Percentiles rank a stretch among this genome's conserved stretches.
Evolutionary conservation across 2,888 invertebrate species (phyloP).

Genomic region (Ochropleura leucogaster): DNA sequence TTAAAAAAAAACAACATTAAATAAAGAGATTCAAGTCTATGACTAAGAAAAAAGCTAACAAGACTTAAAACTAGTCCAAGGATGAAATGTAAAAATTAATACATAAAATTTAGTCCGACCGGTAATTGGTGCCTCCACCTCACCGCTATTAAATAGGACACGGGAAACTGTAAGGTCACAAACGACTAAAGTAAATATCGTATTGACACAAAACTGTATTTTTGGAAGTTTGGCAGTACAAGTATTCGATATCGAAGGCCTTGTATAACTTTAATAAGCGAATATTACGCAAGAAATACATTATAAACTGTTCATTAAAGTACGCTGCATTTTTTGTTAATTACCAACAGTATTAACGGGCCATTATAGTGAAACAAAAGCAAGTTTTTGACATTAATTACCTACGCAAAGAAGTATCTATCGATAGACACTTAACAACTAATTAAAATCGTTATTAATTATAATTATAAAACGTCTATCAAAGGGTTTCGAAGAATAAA

Average conservation of each 20-base stretch:
- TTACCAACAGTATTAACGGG: conserved; percentile 35
- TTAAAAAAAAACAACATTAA: conserved; percentile 3
- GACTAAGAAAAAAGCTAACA: conserved; percentile 2
- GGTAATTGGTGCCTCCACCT: conserved; percentile 51
- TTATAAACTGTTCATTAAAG: conserved; percentile 40
- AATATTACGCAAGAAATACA: conserved; percentile 50
- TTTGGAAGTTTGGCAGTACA: conserved; percentile 53
- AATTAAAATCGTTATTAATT: conserved; percentile 32
- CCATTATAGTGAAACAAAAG: conserved; percentile 58
- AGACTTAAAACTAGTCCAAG: conserved; percentile 15
- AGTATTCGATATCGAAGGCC: conserved; percentile 46
- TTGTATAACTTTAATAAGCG: conserved; percentile 42
- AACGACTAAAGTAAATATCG: conserved; percentile 59
- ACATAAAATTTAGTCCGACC: conserved; percentile 16
- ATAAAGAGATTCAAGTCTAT: conserved; percentile 8
- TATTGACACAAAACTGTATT: conserved; percentile 60
- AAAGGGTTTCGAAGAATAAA: conserved; percentile 13
- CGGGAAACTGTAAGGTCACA: conserved; percentile 72
- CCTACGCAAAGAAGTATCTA: conserved; percentile 40
- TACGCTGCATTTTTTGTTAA: conserved; percentile 48
- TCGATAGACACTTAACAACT: conserved; percentile 31
- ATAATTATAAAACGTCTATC: conserved; percentile 34
- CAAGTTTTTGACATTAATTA: conserved; percentile 49
- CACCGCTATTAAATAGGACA: conserved; percentile 70
- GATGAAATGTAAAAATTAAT: conserved; percentile 11